phyloP scores from a whole-genome alignment of 2,797 vertebrate genomes.

The Mallotus villosus region DNA sequence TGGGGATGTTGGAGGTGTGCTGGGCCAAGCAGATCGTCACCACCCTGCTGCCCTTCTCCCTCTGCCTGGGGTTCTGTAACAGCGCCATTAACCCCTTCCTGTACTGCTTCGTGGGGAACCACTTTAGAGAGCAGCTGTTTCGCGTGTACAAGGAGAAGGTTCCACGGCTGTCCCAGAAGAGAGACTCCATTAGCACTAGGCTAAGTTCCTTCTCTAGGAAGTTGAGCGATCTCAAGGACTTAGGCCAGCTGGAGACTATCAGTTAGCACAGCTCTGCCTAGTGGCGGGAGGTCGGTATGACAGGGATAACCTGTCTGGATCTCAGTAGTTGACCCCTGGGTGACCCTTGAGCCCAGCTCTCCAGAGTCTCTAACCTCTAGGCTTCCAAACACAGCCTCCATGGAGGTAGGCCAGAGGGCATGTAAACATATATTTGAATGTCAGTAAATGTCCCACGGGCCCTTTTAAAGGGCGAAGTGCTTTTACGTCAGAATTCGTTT shows the following conservation, averaged over 20 bases:
- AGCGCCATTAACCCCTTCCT: constrained; percentile 74
- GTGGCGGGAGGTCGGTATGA: neutral
- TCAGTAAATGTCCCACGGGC: neutral
- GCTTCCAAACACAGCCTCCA: neutral
- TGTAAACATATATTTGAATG: constrained; percentile 12
- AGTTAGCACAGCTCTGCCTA: constrained; percentile 22
- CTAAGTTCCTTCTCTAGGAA: constrained; percentile 72
- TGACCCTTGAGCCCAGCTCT: neutral
- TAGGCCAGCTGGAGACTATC: constrained; percentile 34
- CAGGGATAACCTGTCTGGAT: neutral
- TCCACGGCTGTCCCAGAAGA: constrained; percentile 52
- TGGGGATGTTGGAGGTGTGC: constrained; percentile 48
- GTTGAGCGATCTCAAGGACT: constrained; percentile 64
- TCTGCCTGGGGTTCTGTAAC: constrained; percentile 72
- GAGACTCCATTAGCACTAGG: constrained; percentile 51
- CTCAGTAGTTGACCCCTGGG: neutral
- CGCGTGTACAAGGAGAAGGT: constrained; percentile 59
- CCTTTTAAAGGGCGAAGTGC: neutral
- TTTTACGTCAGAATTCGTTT: neutral
- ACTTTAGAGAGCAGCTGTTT: constrained; percentile 55
- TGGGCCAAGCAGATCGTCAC: constrained; percentile 53
- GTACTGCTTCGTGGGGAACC: constrained; percentile 69
- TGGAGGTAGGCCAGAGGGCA: neutral
- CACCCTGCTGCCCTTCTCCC: constrained; percentile 56
- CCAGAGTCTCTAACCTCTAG: neutral